Conservation (phyloP, 2,888 invertebrate species). For the Eupithecia inturbata region DNA sequence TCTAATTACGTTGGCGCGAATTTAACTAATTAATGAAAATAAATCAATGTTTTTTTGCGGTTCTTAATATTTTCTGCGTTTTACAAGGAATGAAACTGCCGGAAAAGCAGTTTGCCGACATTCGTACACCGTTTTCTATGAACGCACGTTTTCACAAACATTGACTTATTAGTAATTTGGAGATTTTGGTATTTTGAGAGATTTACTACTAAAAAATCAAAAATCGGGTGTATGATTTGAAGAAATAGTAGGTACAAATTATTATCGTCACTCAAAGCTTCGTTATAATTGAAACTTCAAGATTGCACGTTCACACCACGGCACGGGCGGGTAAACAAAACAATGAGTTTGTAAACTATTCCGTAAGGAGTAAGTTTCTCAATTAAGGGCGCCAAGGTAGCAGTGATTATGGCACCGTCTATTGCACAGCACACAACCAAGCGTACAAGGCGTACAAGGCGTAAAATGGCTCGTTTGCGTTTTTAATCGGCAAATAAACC, state of each 20-base stretch:
- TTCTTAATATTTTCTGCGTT: too few species aligned
- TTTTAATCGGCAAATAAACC: not conserved
- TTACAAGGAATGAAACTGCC: too few species aligned
- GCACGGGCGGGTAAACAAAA: constrained; percentile 50
- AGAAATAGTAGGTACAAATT: not conserved
- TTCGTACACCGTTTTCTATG: too few species aligned
- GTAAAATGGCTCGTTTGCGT: not conserved
- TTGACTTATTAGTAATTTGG: not conserved
- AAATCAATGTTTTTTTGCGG: too few species aligned
- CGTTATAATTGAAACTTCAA: constrained; percentile 17
- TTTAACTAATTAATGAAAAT: too few species aligned
- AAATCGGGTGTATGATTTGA: not conserved
- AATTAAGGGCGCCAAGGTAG: constrained; percentile 51
- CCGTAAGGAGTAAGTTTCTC: constrained; percentile 52
- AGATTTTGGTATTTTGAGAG: not conserved
- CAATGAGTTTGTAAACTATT: constrained; percentile 54
- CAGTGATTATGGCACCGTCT: constrained; percentile 49
- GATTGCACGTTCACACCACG: constrained; percentile 24
- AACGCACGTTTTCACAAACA: too few species aligned
- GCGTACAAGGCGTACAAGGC: not conserved
- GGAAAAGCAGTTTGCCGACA: too few species aligned
- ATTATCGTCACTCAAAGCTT: constrained; percentile 14
- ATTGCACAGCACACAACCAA: constrained; percentile 8
- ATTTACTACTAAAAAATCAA: not conserved
- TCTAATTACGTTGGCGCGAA: not conserved